Evolutionary conservation across 2,888 invertebrate species (phyloP).

Genomic region (Cremastinae sp.): DNA sequence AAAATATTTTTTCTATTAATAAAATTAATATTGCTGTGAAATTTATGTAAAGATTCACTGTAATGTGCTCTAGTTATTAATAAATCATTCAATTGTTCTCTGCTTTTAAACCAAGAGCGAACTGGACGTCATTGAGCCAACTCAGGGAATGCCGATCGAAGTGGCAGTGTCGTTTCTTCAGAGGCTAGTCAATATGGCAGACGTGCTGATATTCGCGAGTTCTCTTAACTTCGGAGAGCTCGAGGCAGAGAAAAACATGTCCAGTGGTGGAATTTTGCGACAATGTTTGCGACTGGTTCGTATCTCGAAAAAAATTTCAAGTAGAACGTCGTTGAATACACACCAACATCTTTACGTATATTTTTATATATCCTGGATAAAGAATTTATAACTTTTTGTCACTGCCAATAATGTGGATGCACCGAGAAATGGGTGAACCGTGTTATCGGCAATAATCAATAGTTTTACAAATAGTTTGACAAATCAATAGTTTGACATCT

Average conservation of each 20-base stretch:
- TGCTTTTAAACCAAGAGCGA: constrained; percentile 97
- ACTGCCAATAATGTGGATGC: constrained; percentile 51
- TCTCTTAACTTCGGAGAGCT: constrained; percentile 98
- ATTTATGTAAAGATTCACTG: too few species aligned
- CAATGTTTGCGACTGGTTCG: constrained; percentile 96
- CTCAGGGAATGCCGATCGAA: constrained; percentile 99
- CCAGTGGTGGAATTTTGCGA: constrained; percentile 97
- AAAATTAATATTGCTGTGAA: too few species aligned
- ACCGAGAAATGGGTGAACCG: constrained; percentile 49
- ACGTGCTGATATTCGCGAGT: constrained; percentile 98
- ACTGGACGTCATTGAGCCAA: constrained; percentile 98
- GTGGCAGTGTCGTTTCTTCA: constrained; percentile 99
- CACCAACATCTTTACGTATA: constrained; percentile 10
- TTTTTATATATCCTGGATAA: constrained; percentile 36
- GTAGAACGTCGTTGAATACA: constrained; percentile 40
- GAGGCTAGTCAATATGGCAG: constrained; percentile 98
- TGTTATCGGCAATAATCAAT: constrained; percentile 14
- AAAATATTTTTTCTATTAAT: too few species aligned
- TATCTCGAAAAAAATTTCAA: constrained; percentile 67
- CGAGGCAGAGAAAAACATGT: constrained; percentile 99
- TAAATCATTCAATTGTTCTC: too few species aligned
- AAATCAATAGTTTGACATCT: too few species aligned
- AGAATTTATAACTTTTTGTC: constrained; percentile 51
- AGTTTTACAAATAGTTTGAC: constrained; percentile 10
- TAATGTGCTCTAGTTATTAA: too few species aligned